phyloP scores from a whole-genome alignment of 2,888 invertebrate species.

The Polia nebulosa region DNA sequence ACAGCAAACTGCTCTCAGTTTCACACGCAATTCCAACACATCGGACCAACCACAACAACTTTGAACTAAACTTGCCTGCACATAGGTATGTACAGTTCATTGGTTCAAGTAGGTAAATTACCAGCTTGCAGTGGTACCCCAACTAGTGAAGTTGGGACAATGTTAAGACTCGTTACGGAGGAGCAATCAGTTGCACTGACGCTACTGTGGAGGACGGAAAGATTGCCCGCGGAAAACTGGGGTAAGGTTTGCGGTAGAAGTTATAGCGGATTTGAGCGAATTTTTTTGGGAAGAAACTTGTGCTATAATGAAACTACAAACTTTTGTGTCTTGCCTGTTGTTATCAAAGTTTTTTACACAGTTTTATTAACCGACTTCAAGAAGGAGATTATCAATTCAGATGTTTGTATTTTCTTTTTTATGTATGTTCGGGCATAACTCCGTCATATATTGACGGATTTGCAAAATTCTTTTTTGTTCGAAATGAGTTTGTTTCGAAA shows the following conservation, averaged over 20 bases:
- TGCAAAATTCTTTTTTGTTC: no score
- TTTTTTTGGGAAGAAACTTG: not conserved
- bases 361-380: no score
- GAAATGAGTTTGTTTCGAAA: no score
- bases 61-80: conserved; percentile 20
- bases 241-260: not conserved
- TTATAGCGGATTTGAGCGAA: conserved; percentile 7
- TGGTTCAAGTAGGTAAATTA: conserved; percentile 25
- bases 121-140: conserved; percentile 6
- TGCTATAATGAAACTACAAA: no score
- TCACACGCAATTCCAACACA: not conserved
- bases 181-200: conserved; percentile 55
- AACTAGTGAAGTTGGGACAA: conserved; percentile 42
- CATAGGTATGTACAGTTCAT: conserved; percentile 5
- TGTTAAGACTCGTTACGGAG: conserved; percentile 44
- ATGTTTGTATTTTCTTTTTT: no score
- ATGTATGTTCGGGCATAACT: no score
- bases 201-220: conserved; percentile 23
- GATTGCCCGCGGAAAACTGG: conserved; percentile 46
- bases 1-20: not conserved
- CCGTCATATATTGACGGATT: no score
- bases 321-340: no score
- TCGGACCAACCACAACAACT: conserved; percentile 11
- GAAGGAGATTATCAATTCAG: no score
- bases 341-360: no score